Base-by-base conservation (phyloP, 2,797 vertebrate genomes). In the Tauraco hartlaubi region DNA sequence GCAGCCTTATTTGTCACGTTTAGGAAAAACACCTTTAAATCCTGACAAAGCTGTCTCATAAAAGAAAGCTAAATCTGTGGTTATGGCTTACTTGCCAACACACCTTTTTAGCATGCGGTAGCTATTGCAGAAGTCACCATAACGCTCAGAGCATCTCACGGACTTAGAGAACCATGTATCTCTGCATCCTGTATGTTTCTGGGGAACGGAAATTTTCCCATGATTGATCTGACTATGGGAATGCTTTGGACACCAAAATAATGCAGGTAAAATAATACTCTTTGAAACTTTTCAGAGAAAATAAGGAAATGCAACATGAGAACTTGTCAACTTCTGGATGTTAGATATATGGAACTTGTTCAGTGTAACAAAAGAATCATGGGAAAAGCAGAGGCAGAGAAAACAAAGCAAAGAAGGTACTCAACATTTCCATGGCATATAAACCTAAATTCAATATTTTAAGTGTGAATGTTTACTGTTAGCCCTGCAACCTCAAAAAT, bases 361-460 rank as follows among this genome's bases (percentile, higher is more conserved):
- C 95, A 80, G 39, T 92, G 94, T 97, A 96, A 96, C 64, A 88
- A 96, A 97, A 96, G 94, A 97, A 79, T 96, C 96, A 96, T 96
- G 95, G 94, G 95, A 97, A 96, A 96, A 89, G 92, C 54, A 95
- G 80, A 67, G 64, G 77, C 92, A 93, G 79, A 78, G 77, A 63
- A 90, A 94, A 94, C 77, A 92, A 96, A 83, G 88, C 81, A 94
- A 92, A 93, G 78, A 89, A 97, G 88, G 85, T 95, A 93, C 94
- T 94, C 90, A 51, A 68, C 77, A 89, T 95, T 92, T 87, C 85
- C 90, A 95, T 92, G 96, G 83, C 90, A 87, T 72, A 95, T 96
- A 93, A 95, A 95, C 74, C 31, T 79, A 95, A 94, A 96, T 90
- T 79, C 71, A 92, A 3, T 91, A 92, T 95, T 96, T 87, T 89